phyloP scores from a whole-genome alignment of 2,797 vertebrate genomes.

The Diplodus sargus region DNA sequence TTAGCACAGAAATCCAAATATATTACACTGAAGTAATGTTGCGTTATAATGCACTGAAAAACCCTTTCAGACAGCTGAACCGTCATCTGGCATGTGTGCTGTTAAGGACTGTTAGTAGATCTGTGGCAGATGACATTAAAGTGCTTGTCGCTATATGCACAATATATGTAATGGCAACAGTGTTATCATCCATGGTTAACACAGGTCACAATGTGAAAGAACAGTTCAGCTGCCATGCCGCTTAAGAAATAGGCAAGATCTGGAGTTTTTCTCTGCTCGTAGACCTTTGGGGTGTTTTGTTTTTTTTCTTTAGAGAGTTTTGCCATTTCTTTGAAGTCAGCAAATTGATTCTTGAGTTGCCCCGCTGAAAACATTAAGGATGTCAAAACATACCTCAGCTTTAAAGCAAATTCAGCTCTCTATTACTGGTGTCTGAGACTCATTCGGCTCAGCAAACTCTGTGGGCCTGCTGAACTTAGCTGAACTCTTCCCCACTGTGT shows the following conservation, averaged over 20 bases:
- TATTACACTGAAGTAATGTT: not conserved
- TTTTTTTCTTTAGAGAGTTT: slow-evolving; percentile 5
- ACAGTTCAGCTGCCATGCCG: not conserved
- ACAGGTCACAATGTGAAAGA: slow-evolving; percentile 11
- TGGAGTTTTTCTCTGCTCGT: slow-evolving; percentile 13
- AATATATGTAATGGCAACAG: not conserved
- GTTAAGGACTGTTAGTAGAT: not conserved
- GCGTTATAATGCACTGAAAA: not conserved
- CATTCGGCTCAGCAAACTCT: slow-evolving; percentile 1
- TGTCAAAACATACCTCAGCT: slow-evolving; percentile 41
- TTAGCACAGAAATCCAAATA: not conserved
- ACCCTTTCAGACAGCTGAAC: slow-evolving; percentile 12
- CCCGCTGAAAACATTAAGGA: slow-evolving; percentile 11
- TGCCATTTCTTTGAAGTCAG: slow-evolving; percentile 56
- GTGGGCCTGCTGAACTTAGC: not conserved
- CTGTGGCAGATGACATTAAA: not conserved
- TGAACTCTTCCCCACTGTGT: not conserved
- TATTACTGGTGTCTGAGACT: not conserved
- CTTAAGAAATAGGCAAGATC: slow-evolving; percentile 10
- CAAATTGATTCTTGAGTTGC: slow-evolving; percentile 48
- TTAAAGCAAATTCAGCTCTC: slow-evolving; percentile 36
- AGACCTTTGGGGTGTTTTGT: not conserved
- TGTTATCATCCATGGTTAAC: not conserved
- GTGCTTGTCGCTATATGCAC: not conserved
- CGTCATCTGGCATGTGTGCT: not conserved